phyloP scores from a whole-genome alignment of 1,140 invertebrate species.

The Caenorhabditis brenneri region DNA sequence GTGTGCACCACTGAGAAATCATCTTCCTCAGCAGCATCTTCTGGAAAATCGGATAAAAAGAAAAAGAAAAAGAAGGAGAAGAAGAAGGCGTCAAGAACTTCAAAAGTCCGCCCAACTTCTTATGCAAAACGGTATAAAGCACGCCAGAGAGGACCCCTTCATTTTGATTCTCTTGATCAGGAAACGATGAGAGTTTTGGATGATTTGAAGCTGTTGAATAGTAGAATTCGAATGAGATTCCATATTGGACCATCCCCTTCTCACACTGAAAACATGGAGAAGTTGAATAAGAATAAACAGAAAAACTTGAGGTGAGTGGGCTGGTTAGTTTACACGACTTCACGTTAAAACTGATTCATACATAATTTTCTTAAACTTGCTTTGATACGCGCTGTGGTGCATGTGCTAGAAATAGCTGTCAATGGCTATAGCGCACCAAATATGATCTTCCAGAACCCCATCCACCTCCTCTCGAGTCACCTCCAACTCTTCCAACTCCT shows the following conservation, averaged over 20 bases:
- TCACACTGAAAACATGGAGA: too few species aligned
- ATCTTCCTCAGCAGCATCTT: too few species aligned
- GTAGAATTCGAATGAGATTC: not conserved
- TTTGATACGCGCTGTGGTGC: too few species aligned
- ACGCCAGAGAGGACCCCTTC: not conserved
- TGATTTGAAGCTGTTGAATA: constrained; percentile 12
- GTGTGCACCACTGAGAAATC: not conserved
- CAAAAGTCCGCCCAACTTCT: not conserved
- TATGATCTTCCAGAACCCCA: not conserved
- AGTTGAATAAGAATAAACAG: too few species aligned
- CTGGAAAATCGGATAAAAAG: not conserved
- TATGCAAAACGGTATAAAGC: not conserved
- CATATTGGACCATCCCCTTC: not conserved
- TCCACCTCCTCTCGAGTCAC: too few species aligned
- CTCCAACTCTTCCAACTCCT: too few species aligned
- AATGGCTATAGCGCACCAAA: too few species aligned
- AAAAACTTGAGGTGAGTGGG: too few species aligned
- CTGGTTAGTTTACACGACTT: too few species aligned
- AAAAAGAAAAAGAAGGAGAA: not conserved
- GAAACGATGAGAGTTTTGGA: not conserved
- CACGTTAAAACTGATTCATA: too few species aligned
- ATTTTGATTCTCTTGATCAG: not conserved
- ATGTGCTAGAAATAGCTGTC: too few species aligned
- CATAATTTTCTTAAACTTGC: too few species aligned
- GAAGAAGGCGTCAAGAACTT: not conserved